Percentiles rank a stretch among this genome's conserved stretches.
Evolutionary conservation across 2,888 invertebrate species (phyloP).

Genomic region (Mythimna loreyi): DNA sequence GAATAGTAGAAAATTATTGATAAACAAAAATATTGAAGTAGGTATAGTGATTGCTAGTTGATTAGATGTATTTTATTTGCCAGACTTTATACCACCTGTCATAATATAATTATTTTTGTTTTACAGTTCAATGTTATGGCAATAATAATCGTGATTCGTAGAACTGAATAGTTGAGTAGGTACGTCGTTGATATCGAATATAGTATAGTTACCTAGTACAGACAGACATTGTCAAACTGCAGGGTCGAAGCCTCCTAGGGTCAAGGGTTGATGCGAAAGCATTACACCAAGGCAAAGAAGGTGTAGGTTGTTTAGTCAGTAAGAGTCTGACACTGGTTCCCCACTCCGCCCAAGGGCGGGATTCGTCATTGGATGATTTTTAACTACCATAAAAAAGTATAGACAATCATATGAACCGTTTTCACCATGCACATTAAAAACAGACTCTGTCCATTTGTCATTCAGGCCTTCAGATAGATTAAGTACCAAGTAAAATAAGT

Average conservation of each 20-base stretch:
- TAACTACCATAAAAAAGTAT: too few relatives aligned
- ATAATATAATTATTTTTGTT: slow-evolving; percentile 18
- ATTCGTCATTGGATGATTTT: too few relatives aligned
- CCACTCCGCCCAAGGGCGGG: too few relatives aligned
- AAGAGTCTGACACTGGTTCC: too few relatives aligned
- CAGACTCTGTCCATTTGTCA: background rate
- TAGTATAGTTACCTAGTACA: background rate
- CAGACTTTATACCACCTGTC: slow-evolving; percentile 1
- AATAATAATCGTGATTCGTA: slow-evolving; percentile 2
- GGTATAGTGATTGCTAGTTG: slow-evolving; percentile 24
- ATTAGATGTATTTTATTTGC: slow-evolving; percentile 23
- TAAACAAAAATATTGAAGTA: slow-evolving; percentile 25
- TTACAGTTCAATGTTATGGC: slow-evolving; percentile 8
- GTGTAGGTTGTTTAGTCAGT: too few relatives aligned
- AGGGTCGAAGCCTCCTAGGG: too few relatives aligned
- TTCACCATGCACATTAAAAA: background rate
- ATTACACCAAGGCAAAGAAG: too few relatives aligned
- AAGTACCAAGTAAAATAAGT: background rate
- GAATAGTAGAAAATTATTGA: slow-evolving; percentile 10
- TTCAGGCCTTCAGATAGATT: background rate
- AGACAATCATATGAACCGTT: background rate
- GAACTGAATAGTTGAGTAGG: background rate
- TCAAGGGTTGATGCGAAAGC: too few relatives aligned
- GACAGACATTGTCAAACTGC: too few relatives aligned
- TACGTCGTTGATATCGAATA: background rate